Evolutionary conservation across 2,888 invertebrate species (phyloP).

Genomic region (Latrodectus elegans): DNA sequence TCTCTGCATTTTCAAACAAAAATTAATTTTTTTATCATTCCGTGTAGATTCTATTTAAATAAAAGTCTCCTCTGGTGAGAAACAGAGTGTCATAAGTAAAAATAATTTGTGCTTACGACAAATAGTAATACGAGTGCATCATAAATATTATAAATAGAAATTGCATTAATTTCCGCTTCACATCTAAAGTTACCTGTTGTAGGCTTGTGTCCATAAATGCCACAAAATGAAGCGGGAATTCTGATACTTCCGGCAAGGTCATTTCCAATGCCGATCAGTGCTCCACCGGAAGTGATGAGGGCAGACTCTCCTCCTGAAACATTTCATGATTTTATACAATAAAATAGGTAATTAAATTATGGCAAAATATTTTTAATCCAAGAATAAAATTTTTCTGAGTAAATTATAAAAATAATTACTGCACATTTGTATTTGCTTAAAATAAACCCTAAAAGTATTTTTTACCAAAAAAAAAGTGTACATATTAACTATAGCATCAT

Average conservation of each 20-base stretch:
- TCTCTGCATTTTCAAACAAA: too few species aligned
- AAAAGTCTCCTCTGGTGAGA: not conserved
- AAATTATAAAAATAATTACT: too few species aligned
- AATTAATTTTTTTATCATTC: too few species aligned
- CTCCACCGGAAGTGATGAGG: conserved; percentile 85
- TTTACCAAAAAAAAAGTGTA: too few species aligned
- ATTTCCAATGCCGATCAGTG: conserved; percentile 87
- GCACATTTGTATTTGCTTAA: too few species aligned
- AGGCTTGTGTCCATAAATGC: conserved; percentile 36
- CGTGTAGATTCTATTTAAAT: not conserved
- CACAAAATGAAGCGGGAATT: conserved; percentile 85
- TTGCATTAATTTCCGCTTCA: too few species aligned
- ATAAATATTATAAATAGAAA: not conserved
- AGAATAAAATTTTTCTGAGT: too few species aligned
- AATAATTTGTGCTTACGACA: not conserved
- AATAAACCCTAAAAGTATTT: too few species aligned
- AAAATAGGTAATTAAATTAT: not conserved
- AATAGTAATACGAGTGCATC: not conserved
- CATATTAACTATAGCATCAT: too few species aligned
- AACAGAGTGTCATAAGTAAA: not conserved
- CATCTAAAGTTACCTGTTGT: not conserved
- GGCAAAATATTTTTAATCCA: too few species aligned
- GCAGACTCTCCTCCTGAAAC: conserved; percentile 75
- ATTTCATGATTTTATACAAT: not conserved
- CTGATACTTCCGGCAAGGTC: conserved; percentile 97